These are phyloP conservation scores for Drosophila pruinosa DNA, from an alignment of 1,140 invertebrate genomes.

Conservation along the genomic window DNA sequence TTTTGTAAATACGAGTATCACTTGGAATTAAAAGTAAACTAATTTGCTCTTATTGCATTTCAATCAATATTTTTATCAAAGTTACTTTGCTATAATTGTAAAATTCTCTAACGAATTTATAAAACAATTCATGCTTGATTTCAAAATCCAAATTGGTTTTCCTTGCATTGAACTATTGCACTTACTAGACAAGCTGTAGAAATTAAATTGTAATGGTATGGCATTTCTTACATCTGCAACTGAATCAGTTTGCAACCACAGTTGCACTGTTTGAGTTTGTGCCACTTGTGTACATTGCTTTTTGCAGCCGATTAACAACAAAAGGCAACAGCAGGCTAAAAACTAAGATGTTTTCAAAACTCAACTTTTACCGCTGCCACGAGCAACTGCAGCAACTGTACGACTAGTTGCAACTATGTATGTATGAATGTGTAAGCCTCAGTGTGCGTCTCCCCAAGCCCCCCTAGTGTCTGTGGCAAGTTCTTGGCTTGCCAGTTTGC, in stretches of 20 bases:
- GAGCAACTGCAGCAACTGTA: neutral
- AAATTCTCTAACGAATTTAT: too few species aligned
- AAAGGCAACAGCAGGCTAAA: slow-evolving; percentile 35
- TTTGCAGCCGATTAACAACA: slow-evolving; percentile 72
- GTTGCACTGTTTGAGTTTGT: slow-evolving; percentile 55
- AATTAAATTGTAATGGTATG: neutral
- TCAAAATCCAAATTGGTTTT: neutral
- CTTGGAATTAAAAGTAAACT: too few species aligned
- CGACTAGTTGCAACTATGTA: neutral
- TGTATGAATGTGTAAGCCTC: neutral
- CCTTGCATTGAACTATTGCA: slow-evolving; percentile 5
- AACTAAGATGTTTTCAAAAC: slow-evolving; percentile 41
- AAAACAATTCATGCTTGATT: neutral
- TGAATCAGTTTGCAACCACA: slow-evolving; percentile 43
- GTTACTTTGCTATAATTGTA: too few species aligned
- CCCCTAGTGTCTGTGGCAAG: slow-evolving; percentile 17
- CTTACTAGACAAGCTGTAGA: neutral
- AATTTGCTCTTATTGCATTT: too few species aligned
- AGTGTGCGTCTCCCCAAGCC: neutral
- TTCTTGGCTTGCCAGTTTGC: slow-evolving; percentile 19
- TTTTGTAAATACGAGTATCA: too few species aligned
- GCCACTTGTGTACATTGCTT: slow-evolving; percentile 71
- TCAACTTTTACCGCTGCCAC: neutral
- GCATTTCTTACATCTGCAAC: slow-evolving; percentile 21
- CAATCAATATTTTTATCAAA: too few species aligned